phyloP scores from a whole-genome alignment of 2,888 invertebrate genomes.

The Odontocerum albicorne region DNA sequence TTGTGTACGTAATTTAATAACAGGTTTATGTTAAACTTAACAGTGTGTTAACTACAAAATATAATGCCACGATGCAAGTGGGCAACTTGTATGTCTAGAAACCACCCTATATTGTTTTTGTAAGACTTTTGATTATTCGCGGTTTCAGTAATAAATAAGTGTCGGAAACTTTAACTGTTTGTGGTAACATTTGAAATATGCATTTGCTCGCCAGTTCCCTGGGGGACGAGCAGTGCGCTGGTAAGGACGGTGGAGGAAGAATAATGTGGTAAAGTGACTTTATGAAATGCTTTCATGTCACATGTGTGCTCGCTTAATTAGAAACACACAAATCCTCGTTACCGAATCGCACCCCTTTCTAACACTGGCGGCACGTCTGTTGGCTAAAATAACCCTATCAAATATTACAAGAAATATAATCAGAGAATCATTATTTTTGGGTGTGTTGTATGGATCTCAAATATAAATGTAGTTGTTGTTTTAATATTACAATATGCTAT shows the following conservation, averaged over 20 bases:
- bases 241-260: constrained; percentile 4
- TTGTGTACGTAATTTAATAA: too few species aligned
- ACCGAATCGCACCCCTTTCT: neutral
- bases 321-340: constrained; percentile 35
- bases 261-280: constrained; percentile 21
- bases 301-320: constrained; percentile 36
- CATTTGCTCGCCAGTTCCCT: neutral
- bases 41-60: too few species aligned
- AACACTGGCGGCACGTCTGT: constrained; percentile 1
- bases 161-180: constrained; percentile 7
- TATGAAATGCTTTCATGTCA: constrained; percentile 28
- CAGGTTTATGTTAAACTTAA: too few species aligned
- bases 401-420: too few species aligned
- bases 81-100: too few species aligned
- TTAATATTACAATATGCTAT: too few species aligned
- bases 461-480: too few species aligned
- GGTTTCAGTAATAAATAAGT: constrained; percentile 12
- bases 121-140: constrained; percentile 14
- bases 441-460: too few species aligned
- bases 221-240: too few species aligned
- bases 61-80: too few species aligned
- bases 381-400: too few species aligned
- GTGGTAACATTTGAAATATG: constrained; percentile 10
- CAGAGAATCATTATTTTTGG: too few species aligned
- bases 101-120: constrained; percentile 4